These are phyloP conservation scores for Drepana arcuata DNA, from an alignment of 1,140 invertebrate species.

Conservation along the genomic window DNA sequence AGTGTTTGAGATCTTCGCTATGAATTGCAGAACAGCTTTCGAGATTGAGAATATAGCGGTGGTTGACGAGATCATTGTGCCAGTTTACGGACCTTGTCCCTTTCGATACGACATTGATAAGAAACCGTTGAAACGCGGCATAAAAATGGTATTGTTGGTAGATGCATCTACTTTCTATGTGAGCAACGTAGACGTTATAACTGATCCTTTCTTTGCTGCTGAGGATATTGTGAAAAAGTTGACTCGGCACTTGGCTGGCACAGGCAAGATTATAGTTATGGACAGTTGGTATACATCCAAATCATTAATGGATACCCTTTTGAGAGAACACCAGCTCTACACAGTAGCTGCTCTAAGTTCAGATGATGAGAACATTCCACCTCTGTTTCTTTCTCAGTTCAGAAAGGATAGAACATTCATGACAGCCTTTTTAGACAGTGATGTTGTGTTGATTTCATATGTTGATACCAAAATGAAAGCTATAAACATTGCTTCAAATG, in stretches of 20 bases:
- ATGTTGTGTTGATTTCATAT: constrained; percentile 38
- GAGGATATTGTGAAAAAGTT: constrained; percentile 49
- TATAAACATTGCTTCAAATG: constrained; percentile 41
- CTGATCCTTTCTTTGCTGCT: constrained; percentile 40
- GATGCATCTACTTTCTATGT: constrained; percentile 66
- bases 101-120: constrained; percentile 68
- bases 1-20: constrained; percentile 66
- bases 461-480: constrained; percentile 31
- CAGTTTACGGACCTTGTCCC: constrained; percentile 60
- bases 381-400: constrained; percentile 40
- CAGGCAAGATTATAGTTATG: constrained; percentile 46
- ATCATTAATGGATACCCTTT: constrained; percentile 35
- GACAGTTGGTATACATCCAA: constrained; percentile 53
- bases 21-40: constrained; percentile 65
- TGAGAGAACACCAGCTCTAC: constrained; percentile 42
- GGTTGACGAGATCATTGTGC: constrained; percentile 68
- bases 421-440: constrained; percentile 48
- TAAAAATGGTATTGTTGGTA: constrained; percentile 58
- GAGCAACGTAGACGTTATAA: constrained; percentile 64
- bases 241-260: constrained; percentile 49
- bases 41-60: constrained; percentile 43
- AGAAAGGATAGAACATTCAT: constrained; percentile 36
- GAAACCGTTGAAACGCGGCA: constrained; percentile 48
- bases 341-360: constrained; percentile 42
- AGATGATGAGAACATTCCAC: constrained; percentile 44